Conservation (phyloP, 2,888 invertebrate genomes). For the Cremastobaeus sp. region DNA sequence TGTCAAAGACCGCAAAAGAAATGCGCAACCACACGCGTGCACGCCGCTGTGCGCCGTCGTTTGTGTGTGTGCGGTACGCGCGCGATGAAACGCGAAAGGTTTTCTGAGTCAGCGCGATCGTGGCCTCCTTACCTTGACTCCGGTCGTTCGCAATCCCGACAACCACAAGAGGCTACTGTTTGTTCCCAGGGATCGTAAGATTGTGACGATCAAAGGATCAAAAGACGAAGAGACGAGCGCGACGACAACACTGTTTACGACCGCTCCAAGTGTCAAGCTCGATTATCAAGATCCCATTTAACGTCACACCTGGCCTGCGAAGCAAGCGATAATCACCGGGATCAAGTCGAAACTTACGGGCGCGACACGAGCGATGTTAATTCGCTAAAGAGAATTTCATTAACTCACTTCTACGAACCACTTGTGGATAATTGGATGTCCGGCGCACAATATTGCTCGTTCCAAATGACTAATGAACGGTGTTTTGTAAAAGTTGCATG, state of each 20-base stretch:
- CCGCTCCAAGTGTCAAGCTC: constrained; percentile 61
- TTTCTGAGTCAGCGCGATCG: constrained; percentile 64
- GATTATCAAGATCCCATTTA: constrained; percentile 65
- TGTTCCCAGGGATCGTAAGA: constrained; percentile 69
- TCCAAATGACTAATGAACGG: constrained; percentile 61
- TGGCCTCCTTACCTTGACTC: constrained; percentile 73
- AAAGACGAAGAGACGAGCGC: constrained; percentile 63
- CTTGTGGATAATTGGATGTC: constrained; percentile 63
- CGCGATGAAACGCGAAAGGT: constrained; percentile 35
- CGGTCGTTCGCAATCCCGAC: constrained; percentile 63
- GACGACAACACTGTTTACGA: constrained; percentile 64
- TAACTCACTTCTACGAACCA: constrained; percentile 63
- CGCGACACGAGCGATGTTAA: constrained; percentile 63
- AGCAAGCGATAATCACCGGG: constrained; percentile 63
- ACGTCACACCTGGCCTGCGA: constrained; percentile 63
- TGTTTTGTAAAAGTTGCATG: constrained; percentile 57
- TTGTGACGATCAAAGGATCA: constrained; percentile 68
- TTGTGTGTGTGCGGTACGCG: neutral
- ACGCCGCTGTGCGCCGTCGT: neutral
- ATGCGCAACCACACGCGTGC: neutral
- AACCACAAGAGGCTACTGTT: constrained; percentile 62
- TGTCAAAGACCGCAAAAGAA: too few relatives aligned
- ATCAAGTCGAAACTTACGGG: constrained; percentile 64
- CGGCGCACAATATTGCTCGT: constrained; percentile 60
- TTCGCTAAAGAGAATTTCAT: constrained; percentile 64